A percentile compares a stretch with the other conserved stretches of the same genome.
Evolutionary conservation across 2,888 invertebrate genomes (phyloP).

Genomic region (Ophioninae sp.): DNA sequence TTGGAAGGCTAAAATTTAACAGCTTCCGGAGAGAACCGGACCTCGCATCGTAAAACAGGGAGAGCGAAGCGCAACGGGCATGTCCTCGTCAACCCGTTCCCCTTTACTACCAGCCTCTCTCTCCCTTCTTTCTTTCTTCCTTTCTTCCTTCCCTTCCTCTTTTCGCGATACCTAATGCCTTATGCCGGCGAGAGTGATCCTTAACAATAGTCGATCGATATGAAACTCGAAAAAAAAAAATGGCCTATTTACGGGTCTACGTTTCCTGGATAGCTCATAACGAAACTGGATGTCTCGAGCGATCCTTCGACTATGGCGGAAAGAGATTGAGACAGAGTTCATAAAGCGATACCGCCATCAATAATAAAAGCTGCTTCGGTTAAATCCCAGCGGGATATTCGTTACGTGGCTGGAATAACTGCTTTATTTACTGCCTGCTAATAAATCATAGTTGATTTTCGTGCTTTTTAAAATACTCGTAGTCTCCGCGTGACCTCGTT

Average conservation of each 20-base stretch:
- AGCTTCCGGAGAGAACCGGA: constrained; percentile 73
- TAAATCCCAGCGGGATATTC: background rate
- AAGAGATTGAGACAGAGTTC: background rate
- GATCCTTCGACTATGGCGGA: background rate
- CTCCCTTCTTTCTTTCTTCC: too few species aligned
- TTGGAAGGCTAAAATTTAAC: constrained; percentile 74
- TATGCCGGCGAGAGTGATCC: background rate
- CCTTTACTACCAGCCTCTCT: background rate
- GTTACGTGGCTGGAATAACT: background rate
- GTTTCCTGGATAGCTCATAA: background rate
- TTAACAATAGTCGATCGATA: background rate
- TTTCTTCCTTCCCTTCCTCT: background rate
- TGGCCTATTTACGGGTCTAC: background rate
- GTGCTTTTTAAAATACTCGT: background rate
- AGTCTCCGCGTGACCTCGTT: background rate
- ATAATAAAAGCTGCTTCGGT: background rate
- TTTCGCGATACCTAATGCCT: background rate
- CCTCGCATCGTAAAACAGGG: constrained; percentile 70
- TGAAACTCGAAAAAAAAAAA: background rate
- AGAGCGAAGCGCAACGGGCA: constrained; percentile 4
- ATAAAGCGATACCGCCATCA: background rate
- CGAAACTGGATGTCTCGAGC: too few species aligned
- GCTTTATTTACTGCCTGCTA: background rate
- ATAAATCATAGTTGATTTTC: background rate
- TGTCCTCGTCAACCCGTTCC: constrained; percentile 1